phyloP scores from a whole-genome alignment of 2,797 vertebrate species.

The Rhyacichthys aspro region DNA sequence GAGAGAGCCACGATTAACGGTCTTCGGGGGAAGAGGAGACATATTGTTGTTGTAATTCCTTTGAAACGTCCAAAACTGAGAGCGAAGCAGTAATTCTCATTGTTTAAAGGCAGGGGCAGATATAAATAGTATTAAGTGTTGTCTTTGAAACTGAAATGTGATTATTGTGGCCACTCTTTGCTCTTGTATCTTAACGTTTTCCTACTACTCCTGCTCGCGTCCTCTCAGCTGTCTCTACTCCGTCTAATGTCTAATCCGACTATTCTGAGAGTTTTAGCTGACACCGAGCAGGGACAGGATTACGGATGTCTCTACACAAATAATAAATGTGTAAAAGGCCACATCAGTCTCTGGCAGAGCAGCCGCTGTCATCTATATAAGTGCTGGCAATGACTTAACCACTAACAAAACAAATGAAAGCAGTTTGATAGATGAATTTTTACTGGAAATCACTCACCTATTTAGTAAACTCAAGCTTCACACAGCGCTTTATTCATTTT shows the following conservation, averaged over 20 bases:
- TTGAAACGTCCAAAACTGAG: conserved; percentile 8
- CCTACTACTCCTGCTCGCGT: neutral
- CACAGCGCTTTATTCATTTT: too few species aligned
- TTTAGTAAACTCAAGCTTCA: too few species aligned
- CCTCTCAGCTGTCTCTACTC: conserved; percentile 10
- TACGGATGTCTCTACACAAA: conserved; percentile 41
- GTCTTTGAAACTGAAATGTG: too few species aligned
- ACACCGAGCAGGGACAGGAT: conserved; percentile 30
- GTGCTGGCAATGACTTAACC: too few species aligned
- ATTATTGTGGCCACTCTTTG: neutral
- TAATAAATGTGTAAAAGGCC: conserved; percentile 40
- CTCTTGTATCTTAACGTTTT: too few species aligned
- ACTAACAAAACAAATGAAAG: too few species aligned
- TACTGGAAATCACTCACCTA: too few species aligned
- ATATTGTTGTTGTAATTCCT: conserved; percentile 16
- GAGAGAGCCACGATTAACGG: conserved; percentile 39
- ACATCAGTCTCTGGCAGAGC: conserved; percentile 20
- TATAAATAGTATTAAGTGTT: neutral
- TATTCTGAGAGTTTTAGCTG: conserved; percentile 25
- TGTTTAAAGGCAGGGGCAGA: neutral
- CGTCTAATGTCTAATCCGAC: conserved; percentile 41
- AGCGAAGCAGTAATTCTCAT: conserved; percentile 11
- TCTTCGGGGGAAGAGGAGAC: conserved; percentile 24
- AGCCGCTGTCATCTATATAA: neutral
- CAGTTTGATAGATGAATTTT: too few species aligned